Evolutionary conservation across 1,140 invertebrate species (phyloP).

Genomic region (Laupala kohalensis): DNA sequence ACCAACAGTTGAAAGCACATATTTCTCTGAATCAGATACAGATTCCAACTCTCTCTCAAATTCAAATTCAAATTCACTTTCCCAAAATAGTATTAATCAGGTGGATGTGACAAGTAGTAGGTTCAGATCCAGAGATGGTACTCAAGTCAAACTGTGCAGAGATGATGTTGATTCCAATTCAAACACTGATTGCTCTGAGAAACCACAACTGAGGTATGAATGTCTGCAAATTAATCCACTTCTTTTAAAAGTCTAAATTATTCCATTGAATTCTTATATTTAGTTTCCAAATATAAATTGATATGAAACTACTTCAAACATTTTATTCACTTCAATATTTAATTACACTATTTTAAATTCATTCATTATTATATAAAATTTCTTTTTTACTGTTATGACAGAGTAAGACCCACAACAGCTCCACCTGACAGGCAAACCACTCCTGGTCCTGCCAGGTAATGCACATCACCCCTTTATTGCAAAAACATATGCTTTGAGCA

Average conservation of each 20-base stretch:
- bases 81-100: neutral
- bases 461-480: neutral
- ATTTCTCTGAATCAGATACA: neutral
- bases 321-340: too few relatives aligned
- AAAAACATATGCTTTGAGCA: neutral
- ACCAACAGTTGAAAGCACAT: neutral
- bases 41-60: neutral
- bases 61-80: neutral
- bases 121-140: neutral
- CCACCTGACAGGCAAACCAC: constrained; percentile 20
- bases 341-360: too few relatives aligned
- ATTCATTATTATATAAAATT: neutral
- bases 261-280: too few relatives aligned
- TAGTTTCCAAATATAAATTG: too few relatives aligned
- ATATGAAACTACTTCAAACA: too few relatives aligned
- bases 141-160: neutral
- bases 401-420: constrained; percentile 21
- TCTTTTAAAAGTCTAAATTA: too few relatives aligned
- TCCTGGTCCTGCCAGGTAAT: constrained; percentile 23
- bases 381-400: constrained; percentile 18
- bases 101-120: neutral
- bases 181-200: constrained; percentile 34
- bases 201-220: constrained; percentile 31
- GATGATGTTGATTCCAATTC: constrained; percentile 18
- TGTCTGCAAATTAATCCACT: neutral